These are phyloP conservation scores for Bradypodion pumilum DNA, from an alignment of 2,797 vertebrate genomes.

Conservation along the genomic window DNA sequence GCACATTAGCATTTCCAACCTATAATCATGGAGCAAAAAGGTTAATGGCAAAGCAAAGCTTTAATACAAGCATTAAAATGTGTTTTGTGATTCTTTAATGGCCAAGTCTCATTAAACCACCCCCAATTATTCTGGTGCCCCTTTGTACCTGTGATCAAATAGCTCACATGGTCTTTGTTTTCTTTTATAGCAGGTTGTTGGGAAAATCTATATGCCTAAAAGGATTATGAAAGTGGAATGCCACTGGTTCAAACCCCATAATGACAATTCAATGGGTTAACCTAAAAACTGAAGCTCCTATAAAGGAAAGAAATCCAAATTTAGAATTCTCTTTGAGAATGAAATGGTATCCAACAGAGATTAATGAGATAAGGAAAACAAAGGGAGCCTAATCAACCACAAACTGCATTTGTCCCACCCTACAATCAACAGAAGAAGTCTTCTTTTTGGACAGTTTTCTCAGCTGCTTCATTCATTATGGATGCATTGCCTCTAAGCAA, in stretches of 20 bases:
- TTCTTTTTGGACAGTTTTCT: neutral
- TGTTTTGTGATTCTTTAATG: conserved; percentile 39
- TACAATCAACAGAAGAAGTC: neutral
- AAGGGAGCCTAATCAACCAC: neutral
- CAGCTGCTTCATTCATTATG: neutral
- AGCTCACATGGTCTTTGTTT: neutral
- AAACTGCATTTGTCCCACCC: neutral
- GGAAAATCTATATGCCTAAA: neutral
- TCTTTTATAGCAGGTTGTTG: conserved; percentile 6
- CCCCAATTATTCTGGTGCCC: conserved; percentile 31
- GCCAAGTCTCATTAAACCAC: conserved; percentile 40
- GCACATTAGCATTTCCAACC: conserved; percentile 55
- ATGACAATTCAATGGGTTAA: neutral
- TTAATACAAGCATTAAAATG: conserved; percentile 43
- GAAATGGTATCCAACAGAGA: neutral
- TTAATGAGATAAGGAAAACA: neutral
- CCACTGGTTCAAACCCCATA: neutral
- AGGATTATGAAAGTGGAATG: neutral
- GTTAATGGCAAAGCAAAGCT: conserved; percentile 50
- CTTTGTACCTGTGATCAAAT: neutral
- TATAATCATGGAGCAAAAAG: conserved; percentile 59
- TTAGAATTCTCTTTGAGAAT: neutral
- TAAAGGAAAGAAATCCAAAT: neutral
- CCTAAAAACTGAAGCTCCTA: neutral
- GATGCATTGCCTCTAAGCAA: neutral